Percentiles rank a stretch among this genome's conserved stretches.
Evolutionary conservation across 2,888 invertebrate species (phyloP).

Genomic region (Schrankia costaestrigalis): DNA sequence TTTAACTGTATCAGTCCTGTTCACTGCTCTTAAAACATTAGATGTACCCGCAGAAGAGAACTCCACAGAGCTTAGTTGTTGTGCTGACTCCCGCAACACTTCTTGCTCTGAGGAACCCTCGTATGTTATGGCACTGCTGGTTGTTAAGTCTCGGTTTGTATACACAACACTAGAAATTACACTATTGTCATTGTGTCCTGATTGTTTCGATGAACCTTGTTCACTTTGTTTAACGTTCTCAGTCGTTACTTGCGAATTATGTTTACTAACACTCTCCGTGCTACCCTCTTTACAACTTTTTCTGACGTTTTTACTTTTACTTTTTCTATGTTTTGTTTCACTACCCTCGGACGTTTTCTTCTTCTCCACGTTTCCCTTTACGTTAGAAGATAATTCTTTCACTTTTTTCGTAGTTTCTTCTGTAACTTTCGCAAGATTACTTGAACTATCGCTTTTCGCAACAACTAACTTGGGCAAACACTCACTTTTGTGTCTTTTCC

Average conservation of each 20-base stretch:
- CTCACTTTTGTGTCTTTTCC: conserved; percentile 86
- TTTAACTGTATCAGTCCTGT: conserved; percentile 49
- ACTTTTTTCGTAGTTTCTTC: conserved; percentile 46
- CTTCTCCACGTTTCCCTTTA: conserved; percentile 29
- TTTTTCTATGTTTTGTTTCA: conserved; percentile 51
- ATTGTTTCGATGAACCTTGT: conserved; percentile 22
- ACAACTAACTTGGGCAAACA: conserved; percentile 73
- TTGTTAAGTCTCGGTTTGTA: conserved; percentile 57
- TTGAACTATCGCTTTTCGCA: conserved; percentile 49
- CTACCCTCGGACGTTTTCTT: conserved; percentile 36
- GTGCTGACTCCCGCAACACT: conserved; percentile 83
- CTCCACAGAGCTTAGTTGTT: conserved; percentile 59
- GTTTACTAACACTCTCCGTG: conserved; percentile 52
- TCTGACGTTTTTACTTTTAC: conserved; percentile 48
- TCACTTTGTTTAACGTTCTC: conserved; percentile 42
- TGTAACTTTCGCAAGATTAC: conserved; percentile 40
- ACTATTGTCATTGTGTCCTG: conserved; percentile 50
- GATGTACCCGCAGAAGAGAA: conserved; percentile 47
- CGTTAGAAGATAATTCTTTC: conserved; percentile 34
- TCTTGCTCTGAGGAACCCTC: conserved; percentile 86
- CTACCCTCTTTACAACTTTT: conserved; percentile 55
- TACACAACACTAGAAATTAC: conserved; percentile 74
- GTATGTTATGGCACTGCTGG: conserved; percentile 78
- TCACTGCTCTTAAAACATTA: conserved; percentile 50
- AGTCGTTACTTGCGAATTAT: conserved; percentile 35